Percentiles rank a stretch among this genome's conserved stretches.
Evolutionary conservation across 2,113 vertebrate genomes (phyloP).

Genomic region (Trogon melanurus): DNA sequence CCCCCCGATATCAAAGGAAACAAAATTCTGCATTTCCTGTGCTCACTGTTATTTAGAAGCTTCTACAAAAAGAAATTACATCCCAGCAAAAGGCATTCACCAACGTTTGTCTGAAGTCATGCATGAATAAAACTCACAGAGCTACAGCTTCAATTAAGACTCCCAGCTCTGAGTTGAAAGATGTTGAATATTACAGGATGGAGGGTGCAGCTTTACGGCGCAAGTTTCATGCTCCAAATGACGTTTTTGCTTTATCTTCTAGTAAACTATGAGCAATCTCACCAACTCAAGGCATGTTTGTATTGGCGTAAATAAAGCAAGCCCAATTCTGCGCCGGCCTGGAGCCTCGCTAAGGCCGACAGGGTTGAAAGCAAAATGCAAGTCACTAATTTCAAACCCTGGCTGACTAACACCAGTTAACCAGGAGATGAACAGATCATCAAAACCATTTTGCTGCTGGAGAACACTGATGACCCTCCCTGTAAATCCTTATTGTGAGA

Average conservation of each 20-base stretch:
- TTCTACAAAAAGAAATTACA: neutral
- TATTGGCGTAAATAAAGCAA: neutral
- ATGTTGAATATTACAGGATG: neutral
- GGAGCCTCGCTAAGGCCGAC: neutral
- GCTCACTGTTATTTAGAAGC: neutral
- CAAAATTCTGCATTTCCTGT: accelerated
- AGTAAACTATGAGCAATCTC: neutral
- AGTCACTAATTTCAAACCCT: neutral
- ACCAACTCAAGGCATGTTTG: accelerated
- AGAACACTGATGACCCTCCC: neutral
- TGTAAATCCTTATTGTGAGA: neutral
- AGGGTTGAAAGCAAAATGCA: neutral
- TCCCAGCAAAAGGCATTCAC: neutral
- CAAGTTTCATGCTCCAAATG: neutral
- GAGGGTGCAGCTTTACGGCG: neutral
- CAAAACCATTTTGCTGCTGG: neutral
- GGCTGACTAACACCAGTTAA: neutral
- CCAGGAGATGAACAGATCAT: neutral
- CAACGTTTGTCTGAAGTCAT: neutral
- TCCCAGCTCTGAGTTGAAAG: neutral
- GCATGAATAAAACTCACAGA: neutral
- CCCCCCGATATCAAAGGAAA: neutral
- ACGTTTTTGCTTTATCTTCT: neutral
- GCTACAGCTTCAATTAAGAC: neutral
- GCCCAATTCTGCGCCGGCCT: neutral